These are phyloP conservation scores for Melikaiella ostensackeni DNA, from an alignment of 2,888 invertebrate species.

Conservation along the genomic window DNA sequence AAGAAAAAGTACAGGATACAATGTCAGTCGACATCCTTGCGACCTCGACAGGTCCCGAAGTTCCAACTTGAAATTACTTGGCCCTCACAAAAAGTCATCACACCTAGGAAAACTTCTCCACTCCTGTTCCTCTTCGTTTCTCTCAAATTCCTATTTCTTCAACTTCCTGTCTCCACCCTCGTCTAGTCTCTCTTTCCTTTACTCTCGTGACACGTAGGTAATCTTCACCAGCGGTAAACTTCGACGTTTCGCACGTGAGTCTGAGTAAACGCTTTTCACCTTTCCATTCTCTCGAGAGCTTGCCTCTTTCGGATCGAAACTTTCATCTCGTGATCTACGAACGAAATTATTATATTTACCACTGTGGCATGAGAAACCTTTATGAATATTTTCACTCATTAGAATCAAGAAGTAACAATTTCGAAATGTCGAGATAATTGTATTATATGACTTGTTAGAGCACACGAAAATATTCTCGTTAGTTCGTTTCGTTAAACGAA, in stretches of 20 bases:
- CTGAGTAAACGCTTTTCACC: slow-evolving; percentile 39
- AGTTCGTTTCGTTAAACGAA: slow-evolving; percentile 3
- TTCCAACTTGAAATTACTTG: slow-evolving; percentile 36
- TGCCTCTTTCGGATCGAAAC: slow-evolving; percentile 35
- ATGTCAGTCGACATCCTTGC: background rate
- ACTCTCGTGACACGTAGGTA: slow-evolving; percentile 39
- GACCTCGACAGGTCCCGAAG: background rate
- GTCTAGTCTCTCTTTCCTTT: slow-evolving; percentile 11
- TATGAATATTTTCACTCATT: background rate
- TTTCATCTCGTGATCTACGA: slow-evolving; percentile 37
- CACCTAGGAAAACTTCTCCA: slow-evolving; percentile 35
- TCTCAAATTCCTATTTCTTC: slow-evolving; percentile 37
- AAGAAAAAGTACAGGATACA: background rate
- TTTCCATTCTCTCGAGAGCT: slow-evolving; percentile 34
- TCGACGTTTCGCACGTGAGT: slow-evolving; percentile 37
- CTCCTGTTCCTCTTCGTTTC: slow-evolving; percentile 21
- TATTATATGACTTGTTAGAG: slow-evolving; percentile 7
- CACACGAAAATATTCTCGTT: background rate
- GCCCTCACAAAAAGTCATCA: slow-evolving; percentile 23
- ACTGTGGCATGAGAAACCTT: background rate
- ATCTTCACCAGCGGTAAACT: slow-evolving; percentile 40
- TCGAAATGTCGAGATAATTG: background rate
- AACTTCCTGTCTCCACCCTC: slow-evolving; percentile 23
- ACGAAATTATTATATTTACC: slow-evolving; percentile 14
- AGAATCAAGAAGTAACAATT: background rate